These are phyloP conservation scores for Drosophila melanosoma DNA, from an alignment of 2,888 invertebrate species.

Conservation along the genomic window DNA sequence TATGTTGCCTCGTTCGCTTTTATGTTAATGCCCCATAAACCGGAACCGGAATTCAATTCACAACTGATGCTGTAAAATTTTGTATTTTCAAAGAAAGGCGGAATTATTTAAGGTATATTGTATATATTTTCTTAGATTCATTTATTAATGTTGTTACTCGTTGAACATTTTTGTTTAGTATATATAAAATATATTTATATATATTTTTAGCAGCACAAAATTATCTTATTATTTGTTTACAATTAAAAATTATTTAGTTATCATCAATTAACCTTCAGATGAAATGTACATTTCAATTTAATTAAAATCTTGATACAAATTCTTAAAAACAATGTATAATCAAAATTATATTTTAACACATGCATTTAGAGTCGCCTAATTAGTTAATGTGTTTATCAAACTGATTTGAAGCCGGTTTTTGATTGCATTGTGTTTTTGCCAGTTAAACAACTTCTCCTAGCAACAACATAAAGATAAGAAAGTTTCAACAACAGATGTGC, in stretches of 20 bases:
- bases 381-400: conserved; percentile 28
- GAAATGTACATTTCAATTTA: neutral
- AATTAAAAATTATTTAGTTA: neutral
- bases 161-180: conserved; percentile 15
- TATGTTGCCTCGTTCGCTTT: conserved; percentile 44
- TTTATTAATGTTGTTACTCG: conserved; percentile 12
- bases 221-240: neutral
- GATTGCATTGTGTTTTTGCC: conserved; percentile 10
- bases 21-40: conserved; percentile 64
- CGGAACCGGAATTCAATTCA: conserved; percentile 59
- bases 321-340: neutral
- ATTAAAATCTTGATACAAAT: neutral
- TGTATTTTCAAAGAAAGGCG: conserved; percentile 53
- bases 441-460: conserved; percentile 12
- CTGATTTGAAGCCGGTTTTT: conserved; percentile 18
- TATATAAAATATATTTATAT: neutral
- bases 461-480: conserved; percentile 20
- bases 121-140: conserved; percentile 30
- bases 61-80: conserved; percentile 28
- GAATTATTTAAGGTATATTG: conserved; percentile 44
- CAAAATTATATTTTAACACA: neutral
- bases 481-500: conserved; percentile 21
- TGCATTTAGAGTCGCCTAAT: conserved; percentile 45
- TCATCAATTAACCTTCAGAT: neutral
- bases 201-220: neutral